A percentile compares a stretch with the other conserved stretches of the same genome.
These are phyloP conservation scores for Saccostrea echinata DNA, from an alignment of 1,140 invertebrate genomes.

Conservation along the genomic window DNA sequence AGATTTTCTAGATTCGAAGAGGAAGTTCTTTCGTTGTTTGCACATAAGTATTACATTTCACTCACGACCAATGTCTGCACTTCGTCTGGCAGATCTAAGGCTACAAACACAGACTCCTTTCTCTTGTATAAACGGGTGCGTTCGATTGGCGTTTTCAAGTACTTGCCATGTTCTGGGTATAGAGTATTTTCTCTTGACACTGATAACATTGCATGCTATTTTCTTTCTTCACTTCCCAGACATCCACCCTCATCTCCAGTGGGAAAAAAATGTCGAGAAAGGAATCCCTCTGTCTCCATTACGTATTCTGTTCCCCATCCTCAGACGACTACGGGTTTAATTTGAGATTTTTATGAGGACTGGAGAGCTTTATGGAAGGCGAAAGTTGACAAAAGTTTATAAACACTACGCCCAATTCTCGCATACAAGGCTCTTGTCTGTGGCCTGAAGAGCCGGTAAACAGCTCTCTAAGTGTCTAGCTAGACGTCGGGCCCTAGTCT, in stretches of 20 bases:
- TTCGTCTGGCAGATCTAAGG: not conserved
- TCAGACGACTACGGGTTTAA: slow-evolving; percentile 16
- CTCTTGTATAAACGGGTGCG: slow-evolving; percentile 20
- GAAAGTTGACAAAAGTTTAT: slow-evolving; percentile 37
- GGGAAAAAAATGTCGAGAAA: not conserved
- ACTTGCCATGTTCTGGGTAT: slow-evolving; percentile 1
- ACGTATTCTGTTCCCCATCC: slow-evolving; percentile 11
- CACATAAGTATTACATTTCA: not conserved
- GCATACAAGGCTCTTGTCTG: slow-evolving; percentile 35
- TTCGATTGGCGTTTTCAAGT: slow-evolving; percentile 29
- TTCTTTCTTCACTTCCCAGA: slow-evolving; percentile 24
- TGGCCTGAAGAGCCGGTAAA: slow-evolving; percentile 35
- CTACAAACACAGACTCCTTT: not conserved
- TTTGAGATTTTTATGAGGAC: slow-evolving; percentile 39
- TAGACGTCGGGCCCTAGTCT: slow-evolving; percentile 27
- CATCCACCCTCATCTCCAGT: slow-evolving; percentile 4
- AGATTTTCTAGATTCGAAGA: not conserved
- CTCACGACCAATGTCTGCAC: not conserved
- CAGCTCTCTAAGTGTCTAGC: slow-evolving; percentile 18
- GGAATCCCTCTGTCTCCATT: slow-evolving; percentile 6
- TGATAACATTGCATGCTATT: slow-evolving; percentile 19
- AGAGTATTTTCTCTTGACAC: slow-evolving; percentile 15
- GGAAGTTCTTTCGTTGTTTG: slow-evolving; percentile 23
- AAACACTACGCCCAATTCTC: slow-evolving; percentile 38
- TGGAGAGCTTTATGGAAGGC: slow-evolving; percentile 37